Evolutionary conservation across 2,888 invertebrate genomes (phyloP).

Genomic region (Amphimallon solstitiale): DNA sequence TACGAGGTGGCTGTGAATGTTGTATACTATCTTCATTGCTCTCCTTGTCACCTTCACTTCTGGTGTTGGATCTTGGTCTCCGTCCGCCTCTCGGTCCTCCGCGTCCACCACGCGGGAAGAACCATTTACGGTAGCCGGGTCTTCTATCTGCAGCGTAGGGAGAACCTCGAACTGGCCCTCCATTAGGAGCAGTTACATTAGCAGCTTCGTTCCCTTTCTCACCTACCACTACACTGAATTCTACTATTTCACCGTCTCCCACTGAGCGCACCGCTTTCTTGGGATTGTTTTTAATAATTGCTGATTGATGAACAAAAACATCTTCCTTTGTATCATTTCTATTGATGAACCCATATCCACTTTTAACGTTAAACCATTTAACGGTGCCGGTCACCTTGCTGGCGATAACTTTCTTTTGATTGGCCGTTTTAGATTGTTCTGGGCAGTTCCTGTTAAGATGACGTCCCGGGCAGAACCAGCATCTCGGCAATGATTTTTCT

Average conservation of each 20-base stretch:
- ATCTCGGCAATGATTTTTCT: no score
- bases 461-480: no score
- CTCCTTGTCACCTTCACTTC: constrained; percentile 57
- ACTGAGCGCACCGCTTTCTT: constrained; percentile 98
- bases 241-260: constrained; percentile 97
- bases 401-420: no score
- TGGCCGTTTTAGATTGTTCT: no score
- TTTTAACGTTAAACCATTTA: constrained; percentile 98
- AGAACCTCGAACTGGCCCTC: constrained; percentile 94
- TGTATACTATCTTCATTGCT: constrained; percentile 62
- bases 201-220: constrained; percentile 98
- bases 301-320: constrained; percentile 99
- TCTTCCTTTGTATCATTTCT: constrained; percentile 99
- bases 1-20: constrained; percentile 61
- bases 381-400: constrained; percentile 97
- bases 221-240: constrained; percentile 98
- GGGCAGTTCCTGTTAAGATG: no score
- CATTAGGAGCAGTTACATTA: constrained; percentile 96
- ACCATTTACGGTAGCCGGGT: constrained; percentile 76
- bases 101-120: constrained; percentile 70
- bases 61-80: constrained; percentile 38
- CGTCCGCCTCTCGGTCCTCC: constrained; percentile 67
- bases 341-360: constrained; percentile 99
- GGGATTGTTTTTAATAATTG: constrained; percentile 98
- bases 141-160: constrained; percentile 96